Evolutionary conservation across 2,888 invertebrate genomes (phyloP).

Genomic region (Dicycla oo): DNA sequence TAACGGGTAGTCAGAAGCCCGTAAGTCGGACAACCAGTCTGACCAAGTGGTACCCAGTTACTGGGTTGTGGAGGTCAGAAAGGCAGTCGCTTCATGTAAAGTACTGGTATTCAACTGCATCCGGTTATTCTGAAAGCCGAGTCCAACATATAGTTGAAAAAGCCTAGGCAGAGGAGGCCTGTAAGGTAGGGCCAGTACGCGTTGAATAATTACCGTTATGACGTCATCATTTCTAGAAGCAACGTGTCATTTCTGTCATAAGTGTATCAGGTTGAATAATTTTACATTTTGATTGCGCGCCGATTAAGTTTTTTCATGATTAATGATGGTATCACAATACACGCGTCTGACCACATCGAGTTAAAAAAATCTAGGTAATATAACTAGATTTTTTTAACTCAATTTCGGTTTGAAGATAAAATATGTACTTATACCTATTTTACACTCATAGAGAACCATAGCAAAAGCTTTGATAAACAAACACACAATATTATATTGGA

Average conservation of each 20-base stretch:
- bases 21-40: background rate
- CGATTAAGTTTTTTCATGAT: conserved; percentile 40
- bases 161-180: no score
- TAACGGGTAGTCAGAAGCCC: background rate
- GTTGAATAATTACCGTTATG: conserved; percentile 33
- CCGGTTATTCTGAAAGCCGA: background rate
- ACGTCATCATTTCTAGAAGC: conserved; percentile 43
- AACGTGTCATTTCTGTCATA: conserved; percentile 31
- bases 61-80: background rate
- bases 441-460: conserved; percentile 20
- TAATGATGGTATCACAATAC: conserved; percentile 44
- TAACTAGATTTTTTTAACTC: no score
- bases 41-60: background rate
- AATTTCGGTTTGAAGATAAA: conserved; percentile 37
- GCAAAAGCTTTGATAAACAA: conserved; percentile 25
- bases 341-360: conserved; percentile 35
- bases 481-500: conserved; percentile 26
- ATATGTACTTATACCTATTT: no score
- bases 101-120: background rate
- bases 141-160: background rate
- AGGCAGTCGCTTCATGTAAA: background rate
- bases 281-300: conserved; percentile 25
- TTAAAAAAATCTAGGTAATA: no score
- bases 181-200: background rate
- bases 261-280: conserved; percentile 45